Evolutionary conservation across 2,113 vertebrate genomes (phyloP).

Genomic region (Ailuropoda melanoleuca): DNA sequence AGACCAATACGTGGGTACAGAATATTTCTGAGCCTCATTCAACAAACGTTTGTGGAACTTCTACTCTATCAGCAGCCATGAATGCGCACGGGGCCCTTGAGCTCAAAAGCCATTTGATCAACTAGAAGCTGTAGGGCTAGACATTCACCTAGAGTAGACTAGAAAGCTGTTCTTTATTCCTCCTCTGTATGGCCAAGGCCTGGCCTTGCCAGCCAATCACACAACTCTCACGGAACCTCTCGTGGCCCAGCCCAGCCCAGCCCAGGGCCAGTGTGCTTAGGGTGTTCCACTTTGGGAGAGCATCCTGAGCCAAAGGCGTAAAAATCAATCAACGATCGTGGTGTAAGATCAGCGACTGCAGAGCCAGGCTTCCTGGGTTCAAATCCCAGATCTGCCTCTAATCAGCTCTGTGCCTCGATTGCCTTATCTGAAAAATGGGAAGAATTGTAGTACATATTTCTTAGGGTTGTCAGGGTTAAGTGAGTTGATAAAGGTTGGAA

Average conservation of each 20-base stretch:
- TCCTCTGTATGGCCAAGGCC: background rate
- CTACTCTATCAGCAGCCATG: background rate
- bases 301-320: background rate
- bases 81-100: background rate
- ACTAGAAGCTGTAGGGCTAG: background rate
- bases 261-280: background rate
- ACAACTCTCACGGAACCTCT: background rate
- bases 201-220: background rate
- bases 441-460: background rate
- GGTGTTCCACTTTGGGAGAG: background rate
- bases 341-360: background rate
- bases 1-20: background rate
- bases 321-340: background rate
- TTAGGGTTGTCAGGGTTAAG: background rate
- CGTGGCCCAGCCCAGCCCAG: no score
- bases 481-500: background rate
- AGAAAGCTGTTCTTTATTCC: background rate
- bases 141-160: background rate
- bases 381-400: background rate
- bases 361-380: background rate
- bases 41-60: background rate
- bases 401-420: background rate
- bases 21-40: background rate
- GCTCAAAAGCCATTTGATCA: background rate
- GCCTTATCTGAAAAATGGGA: conserved; percentile 9